Evolutionary conservation across 2,797 vertebrate species (phyloP).

Genomic region (Microcaecilia unicolor): DNA sequence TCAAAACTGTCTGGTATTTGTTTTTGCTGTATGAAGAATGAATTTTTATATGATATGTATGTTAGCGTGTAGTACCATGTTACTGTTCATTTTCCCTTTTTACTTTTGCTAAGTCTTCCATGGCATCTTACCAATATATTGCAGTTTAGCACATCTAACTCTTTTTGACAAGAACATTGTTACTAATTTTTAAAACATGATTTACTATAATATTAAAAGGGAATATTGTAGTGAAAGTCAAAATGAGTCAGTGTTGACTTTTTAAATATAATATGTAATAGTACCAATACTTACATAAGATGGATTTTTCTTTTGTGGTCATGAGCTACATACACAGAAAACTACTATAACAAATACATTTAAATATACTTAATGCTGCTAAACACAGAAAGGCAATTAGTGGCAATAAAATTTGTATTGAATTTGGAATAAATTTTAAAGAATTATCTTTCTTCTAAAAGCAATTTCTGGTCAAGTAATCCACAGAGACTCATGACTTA

Average conservation of each 20-base stretch:
- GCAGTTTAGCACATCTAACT: no score
- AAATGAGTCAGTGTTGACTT: constrained; percentile 32
- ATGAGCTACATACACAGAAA: constrained; percentile 8
- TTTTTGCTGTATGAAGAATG: no score
- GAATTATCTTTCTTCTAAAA: constrained; percentile 67
- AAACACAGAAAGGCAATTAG: constrained; percentile 63
- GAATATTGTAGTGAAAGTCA: constrained; percentile 24
- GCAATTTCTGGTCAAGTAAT: constrained; percentile 64
- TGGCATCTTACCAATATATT: no score
- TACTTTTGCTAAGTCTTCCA: no score
- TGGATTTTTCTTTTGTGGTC: constrained; percentile 10
- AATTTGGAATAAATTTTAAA: constrained; percentile 70
- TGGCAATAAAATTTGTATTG: constrained; percentile 68
- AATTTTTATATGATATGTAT: no score
- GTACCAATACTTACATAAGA: constrained; percentile 22
- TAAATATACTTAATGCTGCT: constrained; percentile 41
- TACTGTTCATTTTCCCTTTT: no score
- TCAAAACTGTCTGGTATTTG: no score
- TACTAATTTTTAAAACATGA: constrained; percentile 17
- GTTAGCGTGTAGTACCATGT: no score
- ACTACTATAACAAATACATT: constrained; percentile 43
- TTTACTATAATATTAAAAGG: constrained; percentile 14
- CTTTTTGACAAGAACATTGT: constrained; percentile 17
- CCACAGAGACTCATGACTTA: constrained; percentile 60
- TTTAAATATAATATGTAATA: constrained; percentile 18